These are phyloP conservation scores for Orthochromis indermauri DNA, from an alignment of 2,113 vertebrate genomes.

Conservation along the genomic window DNA sequence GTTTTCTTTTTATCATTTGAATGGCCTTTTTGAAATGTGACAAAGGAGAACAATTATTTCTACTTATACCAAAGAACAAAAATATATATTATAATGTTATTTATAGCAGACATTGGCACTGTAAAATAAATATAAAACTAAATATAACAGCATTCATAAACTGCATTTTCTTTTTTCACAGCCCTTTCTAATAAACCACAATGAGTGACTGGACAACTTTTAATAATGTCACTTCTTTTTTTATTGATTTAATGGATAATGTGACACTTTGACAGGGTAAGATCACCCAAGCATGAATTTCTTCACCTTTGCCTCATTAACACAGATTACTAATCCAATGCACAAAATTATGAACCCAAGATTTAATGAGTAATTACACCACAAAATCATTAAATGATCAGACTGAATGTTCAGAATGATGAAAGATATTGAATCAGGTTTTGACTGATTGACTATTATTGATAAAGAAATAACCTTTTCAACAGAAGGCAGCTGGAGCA, in stretches of 20 bases:
- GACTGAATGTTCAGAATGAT: background rate
- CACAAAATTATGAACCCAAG: background rate
- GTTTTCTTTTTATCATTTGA: background rate
- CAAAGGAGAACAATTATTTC: background rate
- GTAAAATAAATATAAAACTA: accelerated
- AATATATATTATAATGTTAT: background rate
- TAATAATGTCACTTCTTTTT: background rate
- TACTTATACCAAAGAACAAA: background rate
- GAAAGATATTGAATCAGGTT: background rate
- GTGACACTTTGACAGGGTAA: background rate
- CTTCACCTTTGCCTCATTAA: background rate
- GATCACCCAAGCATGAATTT: background rate
- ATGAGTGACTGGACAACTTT: background rate
- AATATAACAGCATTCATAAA: background rate
- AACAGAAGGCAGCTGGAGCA: background rate
- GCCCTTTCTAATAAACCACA: background rate
- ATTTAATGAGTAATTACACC: background rate
- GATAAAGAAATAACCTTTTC: background rate
- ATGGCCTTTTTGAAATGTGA: background rate
- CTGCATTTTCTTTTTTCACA: background rate
- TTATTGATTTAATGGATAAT: background rate
- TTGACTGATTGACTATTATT: background rate
- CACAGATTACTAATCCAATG: background rate
- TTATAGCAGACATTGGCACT: accelerated
- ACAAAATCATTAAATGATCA: background rate